Evolutionary conservation across 2,797 vertebrate species (phyloP).

Genomic region (Bufotes viridis): DNA sequence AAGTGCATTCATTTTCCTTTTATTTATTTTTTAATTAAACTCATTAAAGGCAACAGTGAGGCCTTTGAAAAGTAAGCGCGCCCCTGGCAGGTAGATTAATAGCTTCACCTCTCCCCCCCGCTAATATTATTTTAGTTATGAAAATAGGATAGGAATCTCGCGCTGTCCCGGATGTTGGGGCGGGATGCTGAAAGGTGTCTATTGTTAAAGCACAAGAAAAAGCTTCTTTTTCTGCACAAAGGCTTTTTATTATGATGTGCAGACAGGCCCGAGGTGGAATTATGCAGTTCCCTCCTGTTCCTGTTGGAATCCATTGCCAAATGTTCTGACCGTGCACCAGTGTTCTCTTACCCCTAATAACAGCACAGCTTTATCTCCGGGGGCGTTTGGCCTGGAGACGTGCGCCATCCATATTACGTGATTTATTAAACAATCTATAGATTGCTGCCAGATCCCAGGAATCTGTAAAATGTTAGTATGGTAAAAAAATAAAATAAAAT

Average conservation of each 20-base stretch:
- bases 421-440: slow-evolving; percentile 6
- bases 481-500: neutral
- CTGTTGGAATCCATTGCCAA: slow-evolving; percentile 44
- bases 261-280: slow-evolving; percentile 57
- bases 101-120: slow-evolving; percentile 30
- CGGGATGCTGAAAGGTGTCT: slow-evolving; percentile 57
- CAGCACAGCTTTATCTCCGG: slow-evolving; percentile 23
- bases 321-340: slow-evolving; percentile 24
- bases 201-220: slow-evolving; percentile 57
- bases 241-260: slow-evolving; percentile 49
- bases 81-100: slow-evolving; percentile 52
- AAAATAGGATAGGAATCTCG: slow-evolving; percentile 46
- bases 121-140: slow-evolving; percentile 59
- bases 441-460: slow-evolving; percentile 4
- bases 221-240: slow-evolving; percentile 52
- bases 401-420: neutral
- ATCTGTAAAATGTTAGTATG: slow-evolving; percentile 2
- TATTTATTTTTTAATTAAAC: slow-evolving; percentile 53
- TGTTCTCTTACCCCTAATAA: slow-evolving; percentile 18
- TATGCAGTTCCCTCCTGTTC: slow-evolving; percentile 48
- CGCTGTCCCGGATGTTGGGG: slow-evolving; percentile 48
- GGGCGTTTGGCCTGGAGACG: slow-evolving; percentile 7
- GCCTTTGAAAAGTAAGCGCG: slow-evolving; percentile 45
- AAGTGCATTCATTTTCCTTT: slow-evolving; percentile 34
- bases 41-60: slow-evolving; percentile 55